Conservation (phyloP, 1,140 invertebrate species). For the Ridgeia piscesae region DNA sequence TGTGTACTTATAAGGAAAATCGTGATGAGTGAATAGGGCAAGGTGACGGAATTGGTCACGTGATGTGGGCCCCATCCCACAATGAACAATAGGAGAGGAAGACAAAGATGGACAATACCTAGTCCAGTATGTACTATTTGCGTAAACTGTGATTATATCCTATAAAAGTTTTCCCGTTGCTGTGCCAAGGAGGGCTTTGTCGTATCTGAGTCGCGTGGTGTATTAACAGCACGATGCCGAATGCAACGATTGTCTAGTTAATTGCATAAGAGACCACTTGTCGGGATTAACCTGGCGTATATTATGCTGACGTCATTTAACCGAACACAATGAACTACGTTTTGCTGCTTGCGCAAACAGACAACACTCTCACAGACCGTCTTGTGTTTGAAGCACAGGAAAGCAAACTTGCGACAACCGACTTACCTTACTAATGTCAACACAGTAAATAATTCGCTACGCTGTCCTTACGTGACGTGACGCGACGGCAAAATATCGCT, state of each 20-base stretch:
- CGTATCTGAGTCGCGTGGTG: neutral
- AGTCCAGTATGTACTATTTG: too few relatives aligned
- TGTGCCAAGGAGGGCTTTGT: neutral
- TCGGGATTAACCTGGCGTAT: neutral
- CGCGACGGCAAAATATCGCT: neutral
- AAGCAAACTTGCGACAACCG: neutral
- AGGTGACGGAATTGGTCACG: too few relatives aligned
- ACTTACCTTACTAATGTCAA: neutral
- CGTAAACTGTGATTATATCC: neutral
- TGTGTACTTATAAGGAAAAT: too few relatives aligned
- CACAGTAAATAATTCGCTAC: neutral
- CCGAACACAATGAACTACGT: neutral
- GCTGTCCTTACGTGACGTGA: neutral
- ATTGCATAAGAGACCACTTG: neutral
- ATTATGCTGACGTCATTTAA: neutral
- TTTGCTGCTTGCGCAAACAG: neutral
- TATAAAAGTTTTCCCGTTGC: neutral
- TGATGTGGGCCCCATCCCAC: too few relatives aligned
- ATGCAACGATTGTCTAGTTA: neutral
- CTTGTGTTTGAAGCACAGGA: neutral
- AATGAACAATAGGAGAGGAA: too few relatives aligned
- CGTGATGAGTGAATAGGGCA: too few relatives aligned
- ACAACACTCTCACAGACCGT: neutral
- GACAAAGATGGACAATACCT: too few relatives aligned
- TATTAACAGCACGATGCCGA: neutral